Evolutionary conservation across 2,888 invertebrate genomes (phyloP).

Genomic region (Podabrus alpinus): DNA sequence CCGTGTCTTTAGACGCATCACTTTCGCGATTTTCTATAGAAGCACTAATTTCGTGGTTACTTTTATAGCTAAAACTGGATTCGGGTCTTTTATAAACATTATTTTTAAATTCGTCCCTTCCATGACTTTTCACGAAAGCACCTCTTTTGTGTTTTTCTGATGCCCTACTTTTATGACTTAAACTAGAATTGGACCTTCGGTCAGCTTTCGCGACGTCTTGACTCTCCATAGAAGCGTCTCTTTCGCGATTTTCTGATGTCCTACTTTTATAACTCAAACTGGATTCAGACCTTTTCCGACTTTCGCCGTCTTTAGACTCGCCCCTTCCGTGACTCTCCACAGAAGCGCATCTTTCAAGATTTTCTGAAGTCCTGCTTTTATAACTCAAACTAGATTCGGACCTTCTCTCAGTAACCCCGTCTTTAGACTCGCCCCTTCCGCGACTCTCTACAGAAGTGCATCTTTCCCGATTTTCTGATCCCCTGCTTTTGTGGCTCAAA

Average conservation of each 20-base stretch:
- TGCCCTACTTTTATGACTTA: too few relatives aligned
- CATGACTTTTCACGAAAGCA: too few relatives aligned
- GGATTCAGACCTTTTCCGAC: too few relatives aligned
- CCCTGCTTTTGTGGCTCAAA: neutral
- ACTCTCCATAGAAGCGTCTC: too few relatives aligned
- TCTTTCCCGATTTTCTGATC: neutral
- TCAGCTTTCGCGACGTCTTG: too few relatives aligned
- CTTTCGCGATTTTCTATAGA: neutral
- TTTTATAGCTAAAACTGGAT: neutral
- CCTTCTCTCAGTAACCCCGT: too few relatives aligned
- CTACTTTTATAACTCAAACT: too few relatives aligned
- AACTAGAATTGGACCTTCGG: too few relatives aligned
- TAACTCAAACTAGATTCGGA: too few relatives aligned
- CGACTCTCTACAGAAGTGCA: neutral
- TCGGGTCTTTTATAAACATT: neutral
- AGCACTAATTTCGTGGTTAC: neutral
- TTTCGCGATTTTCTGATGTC: too few relatives aligned
- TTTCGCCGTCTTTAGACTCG: neutral
- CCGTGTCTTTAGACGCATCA: neutral
- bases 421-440: neutral
- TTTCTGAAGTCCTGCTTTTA: neutral
- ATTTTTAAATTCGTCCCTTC: neutral
- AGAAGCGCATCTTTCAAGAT: neutral
- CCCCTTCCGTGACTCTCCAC: neutral
- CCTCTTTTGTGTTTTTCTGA: too few relatives aligned